Conservation (phyloP, 1,140 invertebrate species). For the Drosophila miranda region DNA sequence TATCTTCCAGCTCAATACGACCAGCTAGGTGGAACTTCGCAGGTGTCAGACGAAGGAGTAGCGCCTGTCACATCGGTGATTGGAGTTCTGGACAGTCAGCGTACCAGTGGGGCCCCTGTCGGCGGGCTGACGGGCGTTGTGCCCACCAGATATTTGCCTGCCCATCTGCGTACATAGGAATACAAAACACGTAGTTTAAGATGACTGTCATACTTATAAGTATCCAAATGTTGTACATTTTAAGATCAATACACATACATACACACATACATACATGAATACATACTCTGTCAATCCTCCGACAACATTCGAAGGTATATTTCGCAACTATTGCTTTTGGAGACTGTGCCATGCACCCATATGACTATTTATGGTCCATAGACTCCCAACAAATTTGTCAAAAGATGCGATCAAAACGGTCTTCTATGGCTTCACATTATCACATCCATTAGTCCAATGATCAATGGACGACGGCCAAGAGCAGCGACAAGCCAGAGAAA, state of each 20-base stretch:
- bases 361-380: constrained; percentile 13
- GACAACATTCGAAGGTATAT: not conserved
- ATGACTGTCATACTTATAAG: constrained; percentile 55
- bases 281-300: constrained; percentile 6
- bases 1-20: constrained; percentile 74
- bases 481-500: constrained; percentile 25
- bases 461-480: constrained; percentile 14
- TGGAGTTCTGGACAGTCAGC: constrained; percentile 61
- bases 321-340: constrained; percentile 38
- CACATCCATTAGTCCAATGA: constrained; percentile 54
- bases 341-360: not conserved
- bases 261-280: not conserved
- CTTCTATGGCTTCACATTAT: constrained; percentile 38
- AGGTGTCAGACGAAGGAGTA: constrained; percentile 75
- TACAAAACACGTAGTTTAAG: constrained; percentile 1
- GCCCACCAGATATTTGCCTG: constrained; percentile 63
- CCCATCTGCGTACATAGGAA: constrained; percentile 47
- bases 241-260: constrained; percentile 43
- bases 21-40: constrained; percentile 76
- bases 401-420: constrained; percentile 20
- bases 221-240: constrained; percentile 27
- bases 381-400: constrained; percentile 42
- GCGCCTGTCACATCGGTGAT: constrained; percentile 78
- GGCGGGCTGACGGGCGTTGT: constrained; percentile 22
- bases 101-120: not conserved